phyloP scores from a whole-genome alignment of 1,140 invertebrate genomes.

The Drosophila littoralis region DNA sequence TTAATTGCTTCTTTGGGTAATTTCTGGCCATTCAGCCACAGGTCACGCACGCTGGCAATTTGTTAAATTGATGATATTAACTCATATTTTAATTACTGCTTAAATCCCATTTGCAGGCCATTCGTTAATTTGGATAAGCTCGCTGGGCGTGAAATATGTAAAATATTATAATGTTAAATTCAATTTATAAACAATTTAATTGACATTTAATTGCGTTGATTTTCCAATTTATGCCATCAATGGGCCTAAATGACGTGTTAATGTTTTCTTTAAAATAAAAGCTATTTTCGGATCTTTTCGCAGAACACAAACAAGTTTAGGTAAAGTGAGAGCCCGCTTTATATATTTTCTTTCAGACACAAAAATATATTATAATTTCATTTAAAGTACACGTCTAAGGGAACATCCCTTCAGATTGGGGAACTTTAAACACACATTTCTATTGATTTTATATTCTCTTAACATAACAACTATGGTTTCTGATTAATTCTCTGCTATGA shows the following conservation, averaged over 20 bases:
- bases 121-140: conserved; percentile 1
- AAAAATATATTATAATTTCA: no score
- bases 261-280: neutral
- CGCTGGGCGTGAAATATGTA: neutral
- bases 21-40: neutral
- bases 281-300: neutral
- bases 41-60: conserved; percentile 8
- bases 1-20: conserved; percentile 9
- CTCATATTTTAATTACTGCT: conserved; percentile 13
- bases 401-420: no score
- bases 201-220: conserved; percentile 50
- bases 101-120: conserved; percentile 8
- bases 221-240: neutral
- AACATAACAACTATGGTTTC: no score
- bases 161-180: conserved; percentile 3
- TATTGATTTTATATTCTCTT: no score
- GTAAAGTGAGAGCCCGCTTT: no score
- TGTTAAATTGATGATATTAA: conserved; percentile 21
- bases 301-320: no score
- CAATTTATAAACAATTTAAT: conserved; percentile 38
- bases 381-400: no score
- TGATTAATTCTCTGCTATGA: no score
- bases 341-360: no score
- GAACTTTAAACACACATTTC: no score
- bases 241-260: neutral